Conservation (phyloP, 2,113 vertebrate species). For the Carettochelys insculpta region DNA sequence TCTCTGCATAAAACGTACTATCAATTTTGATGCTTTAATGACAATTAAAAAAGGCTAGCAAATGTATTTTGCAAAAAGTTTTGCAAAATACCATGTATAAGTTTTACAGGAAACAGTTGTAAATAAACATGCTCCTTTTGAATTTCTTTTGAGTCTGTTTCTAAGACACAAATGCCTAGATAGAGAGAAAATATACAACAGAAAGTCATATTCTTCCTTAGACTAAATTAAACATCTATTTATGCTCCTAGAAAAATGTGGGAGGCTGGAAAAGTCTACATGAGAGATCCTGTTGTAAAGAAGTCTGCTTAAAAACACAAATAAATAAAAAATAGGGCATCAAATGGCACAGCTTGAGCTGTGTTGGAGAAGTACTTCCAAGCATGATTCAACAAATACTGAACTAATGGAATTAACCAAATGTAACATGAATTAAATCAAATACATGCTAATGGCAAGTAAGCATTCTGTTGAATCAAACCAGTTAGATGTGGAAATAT, state of each 20-base stretch:
- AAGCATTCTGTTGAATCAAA: constrained; percentile 15
- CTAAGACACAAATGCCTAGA: neutral
- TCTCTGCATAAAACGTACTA: neutral
- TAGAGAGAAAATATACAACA: neutral
- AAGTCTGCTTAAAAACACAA: neutral
- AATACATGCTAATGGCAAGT: neutral
- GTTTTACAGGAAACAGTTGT: neutral
- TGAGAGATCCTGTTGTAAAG: neutral
- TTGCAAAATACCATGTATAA: neutral
- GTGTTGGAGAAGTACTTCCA: neutral
- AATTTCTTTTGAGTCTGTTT: constrained; percentile 7
- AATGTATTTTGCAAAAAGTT: neutral
- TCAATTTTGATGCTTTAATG: neutral
- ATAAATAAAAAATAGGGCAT: neutral
- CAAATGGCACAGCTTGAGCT: constrained; percentile 7
- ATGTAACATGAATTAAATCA: constrained; percentile 9
- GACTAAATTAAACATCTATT: neutral
- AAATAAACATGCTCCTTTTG: neutral
- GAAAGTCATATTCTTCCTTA: neutral
- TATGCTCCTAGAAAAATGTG: neutral
- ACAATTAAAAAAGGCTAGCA: neutral
- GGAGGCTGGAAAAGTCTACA: neutral
- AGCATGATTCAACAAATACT: neutral
- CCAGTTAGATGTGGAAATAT: neutral
- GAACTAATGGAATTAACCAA: constrained; percentile 27